phyloP scores from a whole-genome alignment of 2,797 vertebrate genomes.

The Fringilla coelebs region DNA sequence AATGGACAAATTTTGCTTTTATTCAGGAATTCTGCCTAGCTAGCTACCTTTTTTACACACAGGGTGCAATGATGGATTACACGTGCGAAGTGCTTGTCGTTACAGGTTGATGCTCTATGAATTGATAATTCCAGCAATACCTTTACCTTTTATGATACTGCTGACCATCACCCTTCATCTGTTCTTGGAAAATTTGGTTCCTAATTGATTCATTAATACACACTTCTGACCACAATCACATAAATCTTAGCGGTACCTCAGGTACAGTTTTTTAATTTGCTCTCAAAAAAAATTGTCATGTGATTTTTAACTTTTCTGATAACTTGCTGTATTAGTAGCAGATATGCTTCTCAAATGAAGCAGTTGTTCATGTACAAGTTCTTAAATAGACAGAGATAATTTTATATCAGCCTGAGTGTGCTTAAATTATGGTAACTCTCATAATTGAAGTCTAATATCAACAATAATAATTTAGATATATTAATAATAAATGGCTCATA shows the following conservation, averaged over 20 bases:
- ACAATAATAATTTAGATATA: neutral
- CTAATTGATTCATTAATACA: neutral
- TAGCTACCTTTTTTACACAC: neutral
- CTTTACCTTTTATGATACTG: neutral
- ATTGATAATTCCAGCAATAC: neutral
- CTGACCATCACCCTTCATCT: neutral
- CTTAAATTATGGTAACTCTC: neutral
- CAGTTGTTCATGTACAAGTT: neutral
- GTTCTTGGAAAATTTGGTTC: neutral
- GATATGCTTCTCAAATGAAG: neutral
- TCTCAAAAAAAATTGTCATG: neutral
- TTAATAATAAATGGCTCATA: neutral
- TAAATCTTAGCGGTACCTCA: neutral
- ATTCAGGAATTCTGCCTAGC: neutral
- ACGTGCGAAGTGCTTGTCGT: accelerated
- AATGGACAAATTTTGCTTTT: neutral
- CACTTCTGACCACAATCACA: neutral
- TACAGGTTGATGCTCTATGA: neutral
- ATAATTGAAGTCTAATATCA: neutral
- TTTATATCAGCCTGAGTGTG: neutral
- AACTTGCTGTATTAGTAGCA: neutral
- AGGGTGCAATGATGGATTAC: neutral
- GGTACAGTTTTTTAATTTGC: neutral
- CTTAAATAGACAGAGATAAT: neutral
- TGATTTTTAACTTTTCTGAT: neutral